phyloP scores from a whole-genome alignment of 2,113 vertebrate species.

The Gobio gobio region DNA sequence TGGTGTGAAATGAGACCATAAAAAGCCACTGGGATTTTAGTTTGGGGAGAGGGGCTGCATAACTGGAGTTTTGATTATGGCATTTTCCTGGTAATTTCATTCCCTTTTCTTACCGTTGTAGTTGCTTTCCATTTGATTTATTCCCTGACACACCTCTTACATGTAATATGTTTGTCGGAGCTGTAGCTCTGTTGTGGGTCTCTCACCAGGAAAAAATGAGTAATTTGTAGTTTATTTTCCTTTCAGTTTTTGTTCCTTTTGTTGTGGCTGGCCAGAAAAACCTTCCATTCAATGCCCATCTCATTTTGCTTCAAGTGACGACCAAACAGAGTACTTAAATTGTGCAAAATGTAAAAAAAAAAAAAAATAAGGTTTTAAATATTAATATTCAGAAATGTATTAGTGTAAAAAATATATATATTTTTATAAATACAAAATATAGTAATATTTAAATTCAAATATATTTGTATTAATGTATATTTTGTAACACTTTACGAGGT shows the following conservation, averaged over 20 bases:
- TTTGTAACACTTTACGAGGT: no score
- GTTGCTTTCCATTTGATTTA: not conserved
- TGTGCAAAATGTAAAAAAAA: not conserved
- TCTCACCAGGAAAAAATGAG: not conserved
- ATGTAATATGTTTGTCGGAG: conserved; percentile 7
- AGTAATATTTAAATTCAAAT: no score
- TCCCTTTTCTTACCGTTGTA: not conserved
- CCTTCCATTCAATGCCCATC: not conserved
- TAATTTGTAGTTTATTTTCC: not conserved
- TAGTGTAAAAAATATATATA: no score
- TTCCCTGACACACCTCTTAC: not conserved
- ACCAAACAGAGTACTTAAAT: not conserved
- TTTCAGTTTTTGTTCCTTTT: not conserved
- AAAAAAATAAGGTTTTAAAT: no score
- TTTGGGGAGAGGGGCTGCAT: not conserved
- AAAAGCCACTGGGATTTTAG: not conserved
- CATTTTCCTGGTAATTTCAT: not conserved
- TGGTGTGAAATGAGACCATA: not conserved
- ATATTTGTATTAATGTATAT: no score
- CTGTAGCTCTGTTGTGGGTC: not conserved
- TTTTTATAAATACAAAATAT: no score
- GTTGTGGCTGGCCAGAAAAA: not conserved
- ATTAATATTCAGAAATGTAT: not conserved
- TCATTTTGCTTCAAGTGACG: not conserved
- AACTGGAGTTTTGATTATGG: not conserved